Base-by-base conservation (phyloP, 2,113 vertebrate species). In the Pteronura brasiliensis region DNA sequence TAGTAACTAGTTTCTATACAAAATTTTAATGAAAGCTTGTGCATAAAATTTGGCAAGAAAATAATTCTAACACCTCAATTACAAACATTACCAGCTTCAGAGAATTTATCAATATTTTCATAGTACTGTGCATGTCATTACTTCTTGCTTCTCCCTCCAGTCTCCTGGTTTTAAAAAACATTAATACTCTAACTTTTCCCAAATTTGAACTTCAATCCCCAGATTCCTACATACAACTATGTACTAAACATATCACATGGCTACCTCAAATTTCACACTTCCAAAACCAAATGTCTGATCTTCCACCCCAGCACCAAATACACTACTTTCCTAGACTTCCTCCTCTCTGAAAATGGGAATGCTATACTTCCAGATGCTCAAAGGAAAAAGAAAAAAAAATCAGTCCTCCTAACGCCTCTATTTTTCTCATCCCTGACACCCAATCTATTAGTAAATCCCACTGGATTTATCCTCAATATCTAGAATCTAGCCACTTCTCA, bases 21-120 rank as follows among this genome's bases (percentile, higher is more conserved):
- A 95, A 94, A 96, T 86, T 91, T 94, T 92, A 98, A 96, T 95
- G 31, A 93, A 95, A 34, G n/a, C 59, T 92, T 82, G 96, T 95
- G 63, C 13, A 96, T 81, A 96, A 95, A 74, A 90, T 85, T 96
- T 94, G 74, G 44, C 57, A 95, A 96, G 39, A 93, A 96, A 94
- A 87, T 93, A 84, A 96, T 87, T 94, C 88, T 92, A 93, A 95
- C 29, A 59, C 20, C 8, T 93, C 74, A 88, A 25, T 93, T 90
- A 87, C 57, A 15, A 83, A 94, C 44, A 88, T 36, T 94, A 96
- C 18, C 69, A 94, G 42, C 31, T 84, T 94, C 76, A 94, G 18
- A 93, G 25, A 94, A 95, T 88, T 86, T 93, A 94, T 90, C 34
- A 96, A 74, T 83, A 59, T 59, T 34, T 93, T 94, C n/a, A 81